Percentiles rank a stretch among this genome's conserved stretches.
These are phyloP conservation scores for Sciurus niger DNA, from an alignment of 2,113 vertebrate species.

Conservation along the genomic window DNA sequence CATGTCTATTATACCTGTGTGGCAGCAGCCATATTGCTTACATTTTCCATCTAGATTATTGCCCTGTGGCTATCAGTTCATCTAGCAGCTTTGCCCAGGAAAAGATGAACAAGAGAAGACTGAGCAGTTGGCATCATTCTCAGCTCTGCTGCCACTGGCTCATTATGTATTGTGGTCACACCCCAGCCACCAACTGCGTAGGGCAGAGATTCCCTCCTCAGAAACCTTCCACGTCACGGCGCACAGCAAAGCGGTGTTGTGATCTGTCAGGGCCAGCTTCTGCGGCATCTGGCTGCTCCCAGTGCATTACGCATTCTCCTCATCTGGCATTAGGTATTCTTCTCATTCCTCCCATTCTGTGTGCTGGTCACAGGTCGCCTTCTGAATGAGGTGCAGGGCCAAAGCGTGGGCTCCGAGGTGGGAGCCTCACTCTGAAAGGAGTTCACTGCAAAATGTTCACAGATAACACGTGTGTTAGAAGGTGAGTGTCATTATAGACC, in stretches of 20 bases:
- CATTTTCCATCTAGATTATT: not conserved
- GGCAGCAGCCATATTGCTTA: not conserved
- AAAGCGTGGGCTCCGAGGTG: not conserved
- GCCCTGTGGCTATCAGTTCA: not conserved
- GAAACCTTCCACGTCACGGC: not conserved
- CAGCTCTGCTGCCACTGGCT: not conserved
- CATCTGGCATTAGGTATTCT: conserved; percentile 15
- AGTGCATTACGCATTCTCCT: conserved; percentile 44
- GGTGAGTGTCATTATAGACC: not conserved
- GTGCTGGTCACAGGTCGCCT: not conserved
- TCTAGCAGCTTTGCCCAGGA: not conserved
- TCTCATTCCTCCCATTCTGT: not conserved
- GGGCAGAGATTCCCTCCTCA: conserved; percentile 73
- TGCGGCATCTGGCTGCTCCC: not conserved
- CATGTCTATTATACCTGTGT: not conserved
- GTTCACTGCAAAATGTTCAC: not conserved
- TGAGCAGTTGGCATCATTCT: not conserved
- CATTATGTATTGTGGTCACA: conserved; percentile 28
- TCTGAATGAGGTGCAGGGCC: not conserved
- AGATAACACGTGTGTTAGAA: not conserved
- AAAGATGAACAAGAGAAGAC: not conserved
- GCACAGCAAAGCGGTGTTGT: not conserved
- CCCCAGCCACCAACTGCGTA: not conserved
- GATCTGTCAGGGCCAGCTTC: conserved; percentile 9
- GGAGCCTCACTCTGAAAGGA: not conserved